A percentile compares a stretch with the other conserved stretches of the same genome.
These are phyloP conservation scores for Listrodromus nycthemerus DNA, from an alignment of 2,888 invertebrate species.

Conservation along the genomic window DNA sequence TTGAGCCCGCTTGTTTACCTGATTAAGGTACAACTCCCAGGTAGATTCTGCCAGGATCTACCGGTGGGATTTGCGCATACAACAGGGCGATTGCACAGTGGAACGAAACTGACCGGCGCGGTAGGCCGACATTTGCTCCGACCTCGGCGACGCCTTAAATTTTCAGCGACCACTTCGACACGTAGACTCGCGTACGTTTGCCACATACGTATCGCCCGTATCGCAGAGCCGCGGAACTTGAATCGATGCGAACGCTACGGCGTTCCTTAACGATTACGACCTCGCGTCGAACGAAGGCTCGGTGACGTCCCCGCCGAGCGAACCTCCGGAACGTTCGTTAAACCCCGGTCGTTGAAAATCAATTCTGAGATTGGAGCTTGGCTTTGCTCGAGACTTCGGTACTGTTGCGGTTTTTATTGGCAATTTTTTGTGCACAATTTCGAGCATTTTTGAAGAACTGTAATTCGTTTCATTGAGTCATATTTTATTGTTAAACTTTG, in stretches of 20 bases:
- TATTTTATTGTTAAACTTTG: too few relatives aligned
- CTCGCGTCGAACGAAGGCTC: conserved; percentile 49
- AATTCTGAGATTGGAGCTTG: background rate
- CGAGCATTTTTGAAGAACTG: too few relatives aligned
- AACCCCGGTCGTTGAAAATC: conserved; percentile 19
- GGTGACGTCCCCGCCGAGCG: conserved; percentile 26
- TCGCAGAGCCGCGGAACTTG: background rate
- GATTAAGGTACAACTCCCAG: conserved; percentile 52
- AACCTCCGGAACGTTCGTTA: conserved; percentile 46
- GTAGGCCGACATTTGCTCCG: conserved; percentile 6
- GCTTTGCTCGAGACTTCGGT: background rate
- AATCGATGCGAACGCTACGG: conserved; percentile 20
- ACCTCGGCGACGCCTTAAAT: conserved; percentile 48
- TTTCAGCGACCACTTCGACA: conserved; percentile 30
- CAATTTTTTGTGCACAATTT: too few relatives aligned
- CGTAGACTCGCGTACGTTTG: conserved; percentile 9
- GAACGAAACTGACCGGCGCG: conserved; percentile 4
- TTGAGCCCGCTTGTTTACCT: conserved; percentile 40
- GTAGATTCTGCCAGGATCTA: background rate
- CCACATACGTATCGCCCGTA: background rate
- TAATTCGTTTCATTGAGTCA: too few relatives aligned
- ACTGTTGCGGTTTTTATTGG: too few relatives aligned
- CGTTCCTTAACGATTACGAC: conserved; percentile 57
- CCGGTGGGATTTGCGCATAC: background rate
- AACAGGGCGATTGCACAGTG: background rate